phyloP scores from a whole-genome alignment of 2,797 vertebrate species.

The Malacoraja senta region DNA sequence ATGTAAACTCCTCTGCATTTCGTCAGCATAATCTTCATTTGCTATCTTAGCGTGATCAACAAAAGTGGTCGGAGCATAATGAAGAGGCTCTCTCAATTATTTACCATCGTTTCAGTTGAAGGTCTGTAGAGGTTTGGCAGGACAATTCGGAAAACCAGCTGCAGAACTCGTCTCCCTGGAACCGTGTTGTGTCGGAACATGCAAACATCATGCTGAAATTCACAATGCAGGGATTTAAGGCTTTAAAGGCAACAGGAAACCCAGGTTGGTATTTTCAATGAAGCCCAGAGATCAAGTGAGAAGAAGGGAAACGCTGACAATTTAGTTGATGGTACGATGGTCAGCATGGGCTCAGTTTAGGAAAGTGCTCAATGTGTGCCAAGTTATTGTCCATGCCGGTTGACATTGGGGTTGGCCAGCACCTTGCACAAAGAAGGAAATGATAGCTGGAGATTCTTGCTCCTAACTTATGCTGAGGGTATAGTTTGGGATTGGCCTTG shows the following conservation, averaged over 20 bases:
- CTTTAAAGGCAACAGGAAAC: background rate
- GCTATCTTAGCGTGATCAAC: background rate
- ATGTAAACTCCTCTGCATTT: background rate
- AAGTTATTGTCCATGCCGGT: background rate
- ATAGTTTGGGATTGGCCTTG: background rate
- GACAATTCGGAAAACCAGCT: background rate
- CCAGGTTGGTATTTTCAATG: background rate
- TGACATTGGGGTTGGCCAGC: background rate
- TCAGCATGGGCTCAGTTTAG: background rate
- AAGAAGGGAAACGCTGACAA: background rate
- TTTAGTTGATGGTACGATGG: background rate
- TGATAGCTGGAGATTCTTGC: background rate
- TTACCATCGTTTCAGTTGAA: background rate
- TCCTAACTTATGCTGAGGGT: background rate
- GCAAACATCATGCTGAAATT: background rate
- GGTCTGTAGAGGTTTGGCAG: background rate
- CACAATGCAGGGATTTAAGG: background rate
- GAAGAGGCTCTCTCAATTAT: background rate
- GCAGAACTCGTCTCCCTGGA: background rate
- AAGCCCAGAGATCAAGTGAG: background rate
- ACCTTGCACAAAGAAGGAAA: background rate
- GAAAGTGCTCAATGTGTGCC: background rate
- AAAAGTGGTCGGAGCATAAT: too few relatives aligned
- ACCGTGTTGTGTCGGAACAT: too few relatives aligned
- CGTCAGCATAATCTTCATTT: background rate